Base-by-base conservation (phyloP, 37 sponge, comb jelly and placozoan species). In the Beroe ovata region DNA sequence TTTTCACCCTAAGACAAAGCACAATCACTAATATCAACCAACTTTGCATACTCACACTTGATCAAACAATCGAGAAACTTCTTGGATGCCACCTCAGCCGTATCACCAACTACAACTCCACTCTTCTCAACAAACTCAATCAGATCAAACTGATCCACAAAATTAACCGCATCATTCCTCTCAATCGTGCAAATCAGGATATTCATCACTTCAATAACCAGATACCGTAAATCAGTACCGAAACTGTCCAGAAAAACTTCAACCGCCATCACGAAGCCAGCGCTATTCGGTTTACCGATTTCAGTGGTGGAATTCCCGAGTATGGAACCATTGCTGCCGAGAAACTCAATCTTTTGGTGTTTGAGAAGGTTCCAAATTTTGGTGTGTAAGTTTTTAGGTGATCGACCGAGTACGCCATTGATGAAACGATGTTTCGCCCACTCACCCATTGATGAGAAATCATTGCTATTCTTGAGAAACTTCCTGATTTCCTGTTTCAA, bases 61-160 rank as follows among this genome's bases (percentile, higher is more conserved):
- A 66, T 66, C 30, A 66, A 66, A 29, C 36, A 66, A 34, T 32
- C 16, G 30, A 66, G 16, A 30, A 66, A 66, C 69, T 66, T 66
- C 69, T 66, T 66, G 0, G 69, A 66, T 6, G 34, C 69, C 35
- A 6, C 16, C 16, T 66, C 69, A 11, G 30, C 32, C 8, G 69
- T 34, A 25, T 66, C 36, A 66, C 34, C 69, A 14, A 34, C 18
- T 37, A 29, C 2, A 66, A 66, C 69, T 32, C 30, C 69, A 16
- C 69, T 66, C 69, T 32, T 30, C 69, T 30, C 16, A 26, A 66
- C 34, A 33, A 66, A 66, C 16, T 66, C 69, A 4, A 66, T 29
- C 16, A 66, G 16, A 66, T 29, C 32, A 32, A 66, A 66, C 33
- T 66, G 18, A 19, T 66, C 69, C 19, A 66, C 69, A 66, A 66